These are phyloP conservation scores for Cyprinus carpio DNA, from an alignment of 2,113 vertebrate species.

Conservation along the genomic window DNA sequence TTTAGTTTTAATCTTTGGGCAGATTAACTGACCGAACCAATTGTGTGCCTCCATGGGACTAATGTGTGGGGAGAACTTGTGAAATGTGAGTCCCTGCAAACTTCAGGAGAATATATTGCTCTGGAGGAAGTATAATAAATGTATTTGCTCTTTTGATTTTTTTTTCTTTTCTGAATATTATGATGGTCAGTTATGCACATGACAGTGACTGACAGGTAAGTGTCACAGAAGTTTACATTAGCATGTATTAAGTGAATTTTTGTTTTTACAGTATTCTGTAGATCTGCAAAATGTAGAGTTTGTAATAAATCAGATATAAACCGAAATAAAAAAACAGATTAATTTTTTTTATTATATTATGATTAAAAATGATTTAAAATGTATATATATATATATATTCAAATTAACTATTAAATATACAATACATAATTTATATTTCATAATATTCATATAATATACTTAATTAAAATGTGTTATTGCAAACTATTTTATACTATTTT, in stretches of 20 bases:
- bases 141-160: neutral
- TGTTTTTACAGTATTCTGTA: neutral
- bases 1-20: conserved; percentile 50
- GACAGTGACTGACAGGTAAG: conserved; percentile 13
- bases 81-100: neutral
- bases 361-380: no score
- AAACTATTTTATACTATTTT: no score
- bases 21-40: conserved; percentile 25
- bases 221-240: neutral
- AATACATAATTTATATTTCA: no score
- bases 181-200: neutral
- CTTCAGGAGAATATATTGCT: neutral
- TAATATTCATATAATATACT: no score
- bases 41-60: neutral
- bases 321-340: no score
- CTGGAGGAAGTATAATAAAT: neutral
- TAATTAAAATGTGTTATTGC: no score
- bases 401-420: no score
- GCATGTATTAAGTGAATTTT: neutral
- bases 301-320: neutral
- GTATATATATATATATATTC: no score
- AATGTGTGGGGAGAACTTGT: neutral
- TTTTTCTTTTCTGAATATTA: neutral
- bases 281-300: neutral
- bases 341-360: no score